Percentiles rank a stretch among this genome's conserved stretches.
Conservation (phyloP, 2,888 invertebrate species). For the Xanthia togata region DNA sequence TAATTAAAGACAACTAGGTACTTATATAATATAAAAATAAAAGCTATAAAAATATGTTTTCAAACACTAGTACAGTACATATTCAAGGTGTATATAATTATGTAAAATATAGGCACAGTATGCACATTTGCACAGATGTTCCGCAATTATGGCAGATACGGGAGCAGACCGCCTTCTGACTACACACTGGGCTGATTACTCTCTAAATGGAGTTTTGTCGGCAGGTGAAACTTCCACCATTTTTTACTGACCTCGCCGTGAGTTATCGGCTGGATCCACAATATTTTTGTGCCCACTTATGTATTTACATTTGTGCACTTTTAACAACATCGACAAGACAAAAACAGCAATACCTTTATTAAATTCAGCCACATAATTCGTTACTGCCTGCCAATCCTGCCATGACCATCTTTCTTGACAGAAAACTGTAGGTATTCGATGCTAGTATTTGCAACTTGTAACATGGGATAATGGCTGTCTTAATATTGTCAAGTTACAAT, state of each 20-base stretch:
- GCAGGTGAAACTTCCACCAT: not conserved
- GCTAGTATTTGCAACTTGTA: not conserved
- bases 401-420: not conserved
- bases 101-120: slow-evolving; percentile 1
- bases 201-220: not conserved
- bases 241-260: not conserved
- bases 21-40: slow-evolving; percentile 4
- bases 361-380: not conserved
- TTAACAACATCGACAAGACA: not conserved
- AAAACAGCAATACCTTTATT: not conserved
- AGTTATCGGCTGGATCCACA: not conserved
- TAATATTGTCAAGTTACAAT: not conserved
- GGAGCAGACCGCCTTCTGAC: not conserved
- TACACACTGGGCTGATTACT: not conserved
- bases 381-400: not conserved
- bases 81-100: not conserved
- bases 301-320: not conserved
- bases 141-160: not conserved
- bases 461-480: not conserved
- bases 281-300: not conserved
- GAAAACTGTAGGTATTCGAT: not conserved
- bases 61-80: slow-evolving; percentile 12
- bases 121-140: not conserved
- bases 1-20: not conserved
- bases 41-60: slow-evolving; percentile 3